Conservation (phyloP, 2,797 vertebrate species). For the Linurgus olivaceus region DNA sequence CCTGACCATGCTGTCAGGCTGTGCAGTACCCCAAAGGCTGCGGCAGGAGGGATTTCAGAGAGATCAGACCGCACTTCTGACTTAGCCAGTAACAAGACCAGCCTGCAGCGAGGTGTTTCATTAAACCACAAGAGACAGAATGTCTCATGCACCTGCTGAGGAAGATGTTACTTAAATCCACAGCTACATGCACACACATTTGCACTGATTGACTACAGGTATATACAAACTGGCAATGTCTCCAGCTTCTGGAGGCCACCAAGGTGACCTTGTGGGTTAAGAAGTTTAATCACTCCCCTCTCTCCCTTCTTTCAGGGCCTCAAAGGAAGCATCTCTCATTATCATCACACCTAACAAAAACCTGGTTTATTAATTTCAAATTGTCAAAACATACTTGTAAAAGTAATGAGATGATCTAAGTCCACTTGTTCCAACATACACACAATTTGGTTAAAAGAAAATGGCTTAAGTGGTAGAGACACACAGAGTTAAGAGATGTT, state of each 20-base stretch:
- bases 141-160: constrained; percentile 17
- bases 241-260: not conserved
- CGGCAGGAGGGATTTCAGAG: not conserved
- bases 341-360: constrained; percentile 39
- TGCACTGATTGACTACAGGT: not conserved
- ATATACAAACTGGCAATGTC: not conserved
- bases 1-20: not conserved
- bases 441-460: not conserved
- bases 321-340: not conserved
- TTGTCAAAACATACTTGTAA: constrained; percentile 8
- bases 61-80: not conserved
- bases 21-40: not conserved
- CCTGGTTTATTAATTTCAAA: constrained; percentile 11
- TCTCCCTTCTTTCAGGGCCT: not conserved
- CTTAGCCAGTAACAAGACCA: not conserved
- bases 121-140: not conserved
- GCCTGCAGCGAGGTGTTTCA: not conserved
- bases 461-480: not conserved
- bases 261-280: not conserved
- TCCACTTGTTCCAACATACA: constrained; percentile 6
- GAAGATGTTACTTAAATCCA: not conserved
- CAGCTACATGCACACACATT: not conserved
- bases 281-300: not conserved
- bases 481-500: not conserved
- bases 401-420: constrained; percentile 21